phyloP scores from a whole-genome alignment of 2,797 vertebrate species.

The Gobionotothen gibberifrons region DNA sequence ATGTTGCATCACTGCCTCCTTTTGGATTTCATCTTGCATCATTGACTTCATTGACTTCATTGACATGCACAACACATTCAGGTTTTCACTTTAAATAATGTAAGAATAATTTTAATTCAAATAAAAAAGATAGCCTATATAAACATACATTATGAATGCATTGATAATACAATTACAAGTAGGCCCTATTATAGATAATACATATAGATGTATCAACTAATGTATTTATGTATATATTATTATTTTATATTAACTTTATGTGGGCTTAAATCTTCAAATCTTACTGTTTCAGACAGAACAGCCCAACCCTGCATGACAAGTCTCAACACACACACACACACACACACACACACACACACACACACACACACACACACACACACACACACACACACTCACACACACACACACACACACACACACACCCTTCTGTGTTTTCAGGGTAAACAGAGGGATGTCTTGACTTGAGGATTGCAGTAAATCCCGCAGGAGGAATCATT shows the following conservation, averaged over 20 bases:
- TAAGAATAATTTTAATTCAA: neutral
- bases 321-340: neutral
- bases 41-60: neutral
- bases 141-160: too few relatives aligned
- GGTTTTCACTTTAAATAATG: too few relatives aligned
- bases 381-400: constrained; percentile 3
- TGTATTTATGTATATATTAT: too few relatives aligned
- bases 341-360: constrained; percentile 1
- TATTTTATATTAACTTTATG: too few relatives aligned
- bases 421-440: neutral
- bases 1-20: constrained; percentile 10
- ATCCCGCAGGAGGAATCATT: neutral
- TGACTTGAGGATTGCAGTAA: neutral
- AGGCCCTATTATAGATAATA: too few relatives aligned
- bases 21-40: neutral
- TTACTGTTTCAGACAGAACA: neutral
- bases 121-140: too few relatives aligned
- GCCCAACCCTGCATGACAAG: constrained; percentile 10
- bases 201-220: too few relatives aligned
- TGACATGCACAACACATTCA: too few relatives aligned
- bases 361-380: constrained; percentile 1
- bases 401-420: neutral
- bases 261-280: too few relatives aligned
- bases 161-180: too few relatives aligned
- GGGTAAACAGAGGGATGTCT: neutral